Conservation (phyloP, 37 sponge, comb jelly and placozoan species). For the Mnemiopsis leidyi region DNA sequence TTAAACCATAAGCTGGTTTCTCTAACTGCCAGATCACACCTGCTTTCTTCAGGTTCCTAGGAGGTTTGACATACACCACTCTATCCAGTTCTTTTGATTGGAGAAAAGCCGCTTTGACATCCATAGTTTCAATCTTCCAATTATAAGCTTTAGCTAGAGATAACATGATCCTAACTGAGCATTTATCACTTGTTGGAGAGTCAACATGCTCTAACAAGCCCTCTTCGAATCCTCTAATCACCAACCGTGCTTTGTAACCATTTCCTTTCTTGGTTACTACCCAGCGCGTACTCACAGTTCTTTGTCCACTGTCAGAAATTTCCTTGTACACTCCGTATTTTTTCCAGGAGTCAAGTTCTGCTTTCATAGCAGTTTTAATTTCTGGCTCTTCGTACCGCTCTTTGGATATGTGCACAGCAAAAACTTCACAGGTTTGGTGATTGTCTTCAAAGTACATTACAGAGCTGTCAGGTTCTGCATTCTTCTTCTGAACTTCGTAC, state of each 20-base stretch:
- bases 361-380: background rate
- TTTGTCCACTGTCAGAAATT: background rate
- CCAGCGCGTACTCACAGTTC: background rate
- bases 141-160: background rate
- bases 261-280: background rate
- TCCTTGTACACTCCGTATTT: background rate
- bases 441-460: background rate
- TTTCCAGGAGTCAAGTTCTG: background rate
- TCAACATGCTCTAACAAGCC: background rate
- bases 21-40: constrained; percentile 8
- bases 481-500: background rate
- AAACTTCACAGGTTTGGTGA: background rate
- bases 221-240: constrained; percentile 12
- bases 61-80: background rate
- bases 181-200: constrained; percentile 25
- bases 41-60: background rate
- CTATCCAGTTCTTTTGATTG: background rate
- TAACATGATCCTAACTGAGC: background rate
- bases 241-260: background rate
- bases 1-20: constrained; percentile 2
- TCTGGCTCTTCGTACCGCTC: background rate
- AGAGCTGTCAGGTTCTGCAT: background rate
- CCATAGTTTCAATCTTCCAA: constrained; percentile 23
- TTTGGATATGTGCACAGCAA: background rate
- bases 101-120: constrained; percentile 1